Base-by-base conservation (phyloP, 1,140 invertebrate species). In the Drosophila orena region DNA sequence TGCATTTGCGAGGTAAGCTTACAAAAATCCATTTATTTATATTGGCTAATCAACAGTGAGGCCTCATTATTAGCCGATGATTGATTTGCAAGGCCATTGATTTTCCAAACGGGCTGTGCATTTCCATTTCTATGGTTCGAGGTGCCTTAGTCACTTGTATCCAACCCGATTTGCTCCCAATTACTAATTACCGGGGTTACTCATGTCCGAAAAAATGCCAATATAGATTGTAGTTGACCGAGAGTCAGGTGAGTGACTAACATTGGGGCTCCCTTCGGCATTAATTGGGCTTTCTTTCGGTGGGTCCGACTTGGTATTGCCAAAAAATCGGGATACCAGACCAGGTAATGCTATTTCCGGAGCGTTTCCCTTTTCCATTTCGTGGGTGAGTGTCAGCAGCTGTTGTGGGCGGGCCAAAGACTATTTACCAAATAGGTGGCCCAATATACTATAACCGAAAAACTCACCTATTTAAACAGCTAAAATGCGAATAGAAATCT, bases 361-460 rank as follows among this genome's bases (percentile, higher is more conserved):
- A 10, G 10, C 20, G 15, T 35, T 76, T 14, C 17, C n/a, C n/a
- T 47, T 65, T 12, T 40, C 4, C n/a, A 30, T 17, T 62, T 43
- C 20, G 24, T 37, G 30, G 38, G 44, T 24, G 80, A 84, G 62
- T 72, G 76, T 61, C 80, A 79, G 65, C 81, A 79, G 68, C 77
- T 85, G 81, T 84, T 34, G 81, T 85, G 81, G 81, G 81, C 73
- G 81, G 66, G 10, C 42, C 44, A 40, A 69, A 80, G 77, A 84
- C 59, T 22, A 64, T 38, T 43, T 17, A 54, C 37, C 52, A 56
- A 57, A 57, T 58, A 49, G 42, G 38, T 35, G 50, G 30, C 34
- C 34, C 22, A 42, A 52, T 53, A 59, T 44, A 27, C 20, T 57
- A 58, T 10, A 22, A 10, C 7, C 2, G 2, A 44, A 6, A 15